Evolutionary conservation across 2,113 vertebrate genomes (phyloP).

Genomic region (Taurulus bubalis): DNA sequence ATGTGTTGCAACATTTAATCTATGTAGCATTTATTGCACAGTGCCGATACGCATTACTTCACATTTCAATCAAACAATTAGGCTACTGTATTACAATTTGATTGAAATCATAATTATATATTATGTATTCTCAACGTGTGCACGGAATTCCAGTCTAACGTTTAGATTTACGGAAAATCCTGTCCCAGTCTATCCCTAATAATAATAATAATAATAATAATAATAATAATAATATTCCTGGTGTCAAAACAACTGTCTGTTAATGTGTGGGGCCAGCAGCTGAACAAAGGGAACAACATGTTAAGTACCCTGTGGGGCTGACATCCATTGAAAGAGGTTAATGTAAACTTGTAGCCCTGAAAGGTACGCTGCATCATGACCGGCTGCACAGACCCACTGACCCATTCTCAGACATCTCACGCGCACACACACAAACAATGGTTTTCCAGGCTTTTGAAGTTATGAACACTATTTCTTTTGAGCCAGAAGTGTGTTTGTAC

Average conservation of each 20-base stretch:
- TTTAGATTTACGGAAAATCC: background rate
- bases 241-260: background rate
- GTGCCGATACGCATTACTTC: background rate
- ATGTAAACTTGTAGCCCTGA: conserved; percentile 36
- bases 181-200: background rate
- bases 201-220: background rate
- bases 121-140: background rate
- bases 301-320: conserved; percentile 7
- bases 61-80: background rate
- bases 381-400: background rate
- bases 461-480: conserved; percentile 6
- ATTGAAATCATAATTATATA: background rate
- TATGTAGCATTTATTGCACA: background rate
- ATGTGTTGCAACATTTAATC: background rate
- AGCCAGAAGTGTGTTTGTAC: conserved; percentile 20
- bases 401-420: background rate
- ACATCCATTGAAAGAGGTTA: background rate
- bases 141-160: background rate
- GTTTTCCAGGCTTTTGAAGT: conserved; percentile 43
- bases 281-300: conserved; percentile 17
- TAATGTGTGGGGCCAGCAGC: background rate
- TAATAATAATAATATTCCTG: background rate
- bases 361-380: background rate
- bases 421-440: conserved; percentile 22
- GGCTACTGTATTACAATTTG: background rate